Base-by-base conservation (phyloP, 1,140 invertebrate species). In the Nasonia vitripennis region DNA sequence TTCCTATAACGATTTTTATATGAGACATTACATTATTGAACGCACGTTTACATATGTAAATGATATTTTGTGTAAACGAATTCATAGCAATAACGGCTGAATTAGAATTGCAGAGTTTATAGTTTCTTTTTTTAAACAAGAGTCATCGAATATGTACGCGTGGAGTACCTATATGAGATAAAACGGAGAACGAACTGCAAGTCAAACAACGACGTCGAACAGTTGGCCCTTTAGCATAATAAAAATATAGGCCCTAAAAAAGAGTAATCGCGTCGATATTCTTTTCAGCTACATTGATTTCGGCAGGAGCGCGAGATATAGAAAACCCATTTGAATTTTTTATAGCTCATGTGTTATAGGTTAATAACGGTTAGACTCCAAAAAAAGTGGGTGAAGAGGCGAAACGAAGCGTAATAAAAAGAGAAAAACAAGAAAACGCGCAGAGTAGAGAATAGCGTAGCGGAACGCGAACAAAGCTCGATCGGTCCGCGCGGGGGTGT, bases 391-490 rank as follows among this genome's bases (percentile, higher is more conserved):
- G 27, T 7, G 34, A n/a, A 14, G 34, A 23, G 51, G 79, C 86
- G 78, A 80, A 75, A 85, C 67, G n/a, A 80, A 83, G 62, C 67
- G 41, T 45, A 45, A 45, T 45, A 84, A 77, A 71, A 75, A 73
- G 37, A 86, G 41, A 74, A 78, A 83, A 84, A 87, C 81, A 81
- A 87, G 79, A 86, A 84, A 85, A 74, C 84, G 86, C 84, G 86
- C 48, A 48, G 83, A 84, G 84, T 20, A 78, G 5, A 62, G 9
- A 62, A 20, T 62, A 78, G 17, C 14, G 55, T 14, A 55, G 14
- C 14, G 51, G 51, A 55, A 55, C 51, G 51, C 51, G 51, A 55
- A 55, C 51, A 55, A 55, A 55, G 51, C 51, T 55, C 51, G 51
- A 17, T 55, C 51, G 51, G 51, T 55, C 14, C 51, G 51, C 14